Conservation (phyloP, 2,888 invertebrate genomes). For the Gymnoscelis rufifasciata region DNA sequence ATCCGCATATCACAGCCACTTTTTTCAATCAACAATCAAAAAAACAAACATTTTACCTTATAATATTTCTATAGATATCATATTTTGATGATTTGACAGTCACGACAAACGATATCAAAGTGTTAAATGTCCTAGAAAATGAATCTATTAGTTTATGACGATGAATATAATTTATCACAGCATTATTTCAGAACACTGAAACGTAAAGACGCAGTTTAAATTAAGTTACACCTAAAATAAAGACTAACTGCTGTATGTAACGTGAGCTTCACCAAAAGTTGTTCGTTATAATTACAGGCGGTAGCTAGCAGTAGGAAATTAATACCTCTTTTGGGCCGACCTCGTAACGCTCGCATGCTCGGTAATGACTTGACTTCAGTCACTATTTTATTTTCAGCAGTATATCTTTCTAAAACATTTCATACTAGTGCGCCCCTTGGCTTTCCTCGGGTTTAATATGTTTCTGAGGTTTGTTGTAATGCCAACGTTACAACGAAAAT, state of each 20-base stretch:
- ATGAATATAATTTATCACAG: slow-evolving; percentile 6
- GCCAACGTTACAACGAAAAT: too few species aligned
- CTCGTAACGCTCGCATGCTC: slow-evolving; percentile 20
- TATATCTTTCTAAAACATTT: not conserved
- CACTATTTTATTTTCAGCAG: slow-evolving; percentile 12
- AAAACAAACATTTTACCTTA: too few species aligned
- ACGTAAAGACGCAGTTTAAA: slow-evolving; percentile 31
- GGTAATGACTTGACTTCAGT: slow-evolving; percentile 19
- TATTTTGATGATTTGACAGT: too few species aligned
- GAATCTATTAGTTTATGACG: too few species aligned
- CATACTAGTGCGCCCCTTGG: too few species aligned
- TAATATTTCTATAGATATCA: too few species aligned
- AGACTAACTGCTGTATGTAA: slow-evolving; percentile 56
- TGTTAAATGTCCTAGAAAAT: too few species aligned
- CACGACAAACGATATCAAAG: too few species aligned
- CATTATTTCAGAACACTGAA: slow-evolving; percentile 1
- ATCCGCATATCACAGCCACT: too few species aligned
- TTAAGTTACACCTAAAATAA: slow-evolving; percentile 50
- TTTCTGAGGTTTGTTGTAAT: too few species aligned
- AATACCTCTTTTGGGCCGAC: slow-evolving; percentile 52
- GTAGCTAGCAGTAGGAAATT: slow-evolving; percentile 59
- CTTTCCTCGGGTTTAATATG: too few species aligned
- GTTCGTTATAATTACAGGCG: slow-evolving; percentile 60
- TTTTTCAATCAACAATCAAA: too few species aligned
- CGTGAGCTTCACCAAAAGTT: slow-evolving; percentile 58